A percentile compares a stretch with the other conserved stretches of the same genome.
Evolutionary conservation across 2,113 vertebrate genomes (phyloP).

Genomic region (Pseudorasbora parva): DNA sequence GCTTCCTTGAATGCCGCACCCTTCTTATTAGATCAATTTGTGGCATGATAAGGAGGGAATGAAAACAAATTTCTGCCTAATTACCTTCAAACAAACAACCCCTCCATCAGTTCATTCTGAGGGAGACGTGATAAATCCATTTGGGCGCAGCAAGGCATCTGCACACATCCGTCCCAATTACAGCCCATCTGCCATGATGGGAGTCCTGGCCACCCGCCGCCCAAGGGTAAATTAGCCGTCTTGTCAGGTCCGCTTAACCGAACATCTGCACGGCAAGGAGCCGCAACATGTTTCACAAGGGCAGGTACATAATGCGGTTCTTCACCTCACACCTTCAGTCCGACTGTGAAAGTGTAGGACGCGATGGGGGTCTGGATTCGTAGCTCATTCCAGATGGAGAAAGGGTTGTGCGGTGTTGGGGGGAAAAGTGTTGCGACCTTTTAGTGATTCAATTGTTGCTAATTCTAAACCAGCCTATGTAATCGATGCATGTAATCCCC

Average conservation of each 20-base stretch:
- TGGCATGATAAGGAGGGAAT: conserved; percentile 73
- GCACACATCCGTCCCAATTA: conserved; percentile 82
- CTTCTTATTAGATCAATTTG: conserved; percentile 71
- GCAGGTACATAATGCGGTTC: conserved; percentile 36
- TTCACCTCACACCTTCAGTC: neutral
- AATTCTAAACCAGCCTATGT: neutral
- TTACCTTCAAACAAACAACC: conserved; percentile 89
- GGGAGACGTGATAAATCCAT: conserved; percentile 84
- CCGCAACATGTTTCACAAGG: conserved; percentile 59
- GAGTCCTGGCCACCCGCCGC: conserved; percentile 66
- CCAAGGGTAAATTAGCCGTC: conserved; percentile 76
- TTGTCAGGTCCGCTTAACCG: conserved; percentile 49
- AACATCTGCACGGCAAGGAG: conserved; percentile 75
- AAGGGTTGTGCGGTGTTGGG: neutral
- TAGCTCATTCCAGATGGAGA: neutral
- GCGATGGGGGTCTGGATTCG: neutral
- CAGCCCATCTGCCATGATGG: conserved; percentile 84
- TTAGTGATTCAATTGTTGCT: neutral
- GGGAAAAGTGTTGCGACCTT: neutral
- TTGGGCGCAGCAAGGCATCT: conserved; percentile 83
- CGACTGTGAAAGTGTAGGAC: neutral
- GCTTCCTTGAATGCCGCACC: conserved; percentile 57
- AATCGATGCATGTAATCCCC: conserved; percentile 23
- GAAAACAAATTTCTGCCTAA: conserved; percentile 95
- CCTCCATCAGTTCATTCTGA: conserved; percentile 83